Percentiles rank a stretch among this genome's conserved stretches.
phyloP scores from a whole-genome alignment of 2,888 invertebrate genomes.

The Agrochola macilenta region DNA sequence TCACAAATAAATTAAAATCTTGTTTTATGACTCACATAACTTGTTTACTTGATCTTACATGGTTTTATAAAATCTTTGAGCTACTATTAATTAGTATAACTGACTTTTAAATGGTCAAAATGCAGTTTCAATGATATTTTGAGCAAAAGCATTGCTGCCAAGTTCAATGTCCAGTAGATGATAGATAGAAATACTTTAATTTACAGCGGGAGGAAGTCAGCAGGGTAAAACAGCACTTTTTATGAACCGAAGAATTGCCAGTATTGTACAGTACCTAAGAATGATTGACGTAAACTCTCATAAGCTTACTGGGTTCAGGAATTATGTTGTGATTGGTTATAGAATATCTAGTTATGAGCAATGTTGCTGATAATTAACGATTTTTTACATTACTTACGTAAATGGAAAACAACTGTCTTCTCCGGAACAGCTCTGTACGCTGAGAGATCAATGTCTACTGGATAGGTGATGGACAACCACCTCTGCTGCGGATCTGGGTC shows the following conservation, averaged over 20 bases:
- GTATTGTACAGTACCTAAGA: neutral
- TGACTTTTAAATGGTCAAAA: neutral
- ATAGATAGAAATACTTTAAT: neutral
- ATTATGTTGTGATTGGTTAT: no score
- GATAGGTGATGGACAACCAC: slow-evolving; percentile 96
- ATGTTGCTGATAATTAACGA: neutral
- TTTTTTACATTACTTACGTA: slow-evolving; percentile 91
- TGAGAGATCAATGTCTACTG: slow-evolving; percentile 93
- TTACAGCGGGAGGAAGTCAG: neutral
- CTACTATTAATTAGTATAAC: slow-evolving; percentile 9
- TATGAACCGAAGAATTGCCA: neutral
- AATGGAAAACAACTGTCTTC: slow-evolving; percentile 93
- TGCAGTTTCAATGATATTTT: neutral
- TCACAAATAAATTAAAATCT: slow-evolving; percentile 51
- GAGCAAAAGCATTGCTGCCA: neutral
- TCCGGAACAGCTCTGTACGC: slow-evolving; percentile 92
- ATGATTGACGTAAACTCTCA: neutral
- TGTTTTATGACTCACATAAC: slow-evolving; percentile 53
- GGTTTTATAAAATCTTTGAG: slow-evolving; percentile 10
- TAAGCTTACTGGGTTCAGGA: neutral
- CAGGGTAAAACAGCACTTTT: neutral
- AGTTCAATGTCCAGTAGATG: neutral
- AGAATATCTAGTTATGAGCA: neutral
- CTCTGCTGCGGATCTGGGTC: slow-evolving; percentile 94
- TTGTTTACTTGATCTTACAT: slow-evolving; percentile 49